Evolutionary conservation across 1,140 invertebrate genomes (phyloP), one percentile per base, ranked within the genome.

Genomic region (Drosophila lacertosa): DNA sequence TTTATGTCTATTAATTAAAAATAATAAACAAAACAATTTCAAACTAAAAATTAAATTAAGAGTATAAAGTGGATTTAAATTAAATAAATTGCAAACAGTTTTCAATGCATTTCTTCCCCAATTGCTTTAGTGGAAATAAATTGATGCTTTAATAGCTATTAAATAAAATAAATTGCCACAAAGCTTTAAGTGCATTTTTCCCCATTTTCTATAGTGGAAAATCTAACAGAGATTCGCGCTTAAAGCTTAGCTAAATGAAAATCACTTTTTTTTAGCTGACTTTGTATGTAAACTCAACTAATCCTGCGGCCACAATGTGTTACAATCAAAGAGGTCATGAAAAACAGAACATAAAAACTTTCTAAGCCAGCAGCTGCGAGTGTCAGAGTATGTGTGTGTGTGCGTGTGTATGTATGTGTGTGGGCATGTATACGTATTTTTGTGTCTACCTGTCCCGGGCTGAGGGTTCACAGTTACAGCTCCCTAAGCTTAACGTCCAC

Each of bases 361-460:
- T 40, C 29, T 55, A 55, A 54, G 18, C 18, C 42, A 26, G 32
- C 35, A 26, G 15, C 18, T 24, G 15, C 18, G 3, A 6, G 40
- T n/a, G 1, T 18, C 16, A 4, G 16, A 39, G 22, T 11, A n/a
- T 39, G 16, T 39, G n/a, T 40, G 26, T 18, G 22, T 44, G 13
- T 20, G 2, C 16, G 15, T 18, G 15, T 15, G 2, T 40, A 24
- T 4, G n/a, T 33, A 2, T 40, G 3, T 24, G 13, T 58, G 44
- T 24, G 11, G 33, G 16, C 15, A n/a, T 39, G 29, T 22, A 42
- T 16, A 44, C 55, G 29, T 47, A 39, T 68, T 68, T 62, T 39
- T 26, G 39, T 63, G 58, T 62, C 62, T 22, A 69, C 58, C 58
- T 69, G 64, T n/a, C 57, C 66, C 50, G 48, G 50, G 42, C 44